phyloP scores from a whole-genome alignment of 2,113 vertebrate species.

The Todiramphus saurophagus region DNA sequence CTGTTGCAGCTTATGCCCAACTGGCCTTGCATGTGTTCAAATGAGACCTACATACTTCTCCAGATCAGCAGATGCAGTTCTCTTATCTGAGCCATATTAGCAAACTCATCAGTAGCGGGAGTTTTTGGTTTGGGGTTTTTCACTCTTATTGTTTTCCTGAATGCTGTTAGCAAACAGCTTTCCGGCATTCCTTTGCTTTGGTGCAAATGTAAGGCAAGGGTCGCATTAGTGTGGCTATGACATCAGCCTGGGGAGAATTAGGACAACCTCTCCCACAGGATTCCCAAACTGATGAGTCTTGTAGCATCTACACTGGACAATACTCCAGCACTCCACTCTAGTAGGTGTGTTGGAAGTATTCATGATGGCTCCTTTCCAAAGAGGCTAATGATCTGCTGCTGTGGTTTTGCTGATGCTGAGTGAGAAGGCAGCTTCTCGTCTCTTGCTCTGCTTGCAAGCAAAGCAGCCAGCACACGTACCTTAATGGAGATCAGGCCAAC shows the following conservation, averaged over 20 bases:
- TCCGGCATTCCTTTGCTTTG: background rate
- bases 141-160: background rate
- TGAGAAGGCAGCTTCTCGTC: background rate
- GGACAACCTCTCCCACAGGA: background rate
- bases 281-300: background rate
- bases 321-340: background rate
- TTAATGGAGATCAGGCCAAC: constrained; percentile 95
- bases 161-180: background rate
- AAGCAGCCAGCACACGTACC: constrained; percentile 67
- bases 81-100: background rate
- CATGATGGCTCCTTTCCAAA: background rate
- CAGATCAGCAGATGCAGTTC: background rate
- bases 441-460: background rate
- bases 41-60: background rate
- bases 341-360: background rate
- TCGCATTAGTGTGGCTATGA: background rate
- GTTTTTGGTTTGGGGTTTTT: background rate
- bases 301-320: background rate
- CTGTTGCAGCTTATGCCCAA: background rate
- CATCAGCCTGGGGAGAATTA: background rate
- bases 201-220: background rate
- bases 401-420: background rate
- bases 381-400: background rate
- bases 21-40: background rate
- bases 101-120: background rate